These are phyloP conservation scores for Chrysocyon brachyurus DNA, from an alignment of 2,797 vertebrate species.

Conservation along the genomic window DNA sequence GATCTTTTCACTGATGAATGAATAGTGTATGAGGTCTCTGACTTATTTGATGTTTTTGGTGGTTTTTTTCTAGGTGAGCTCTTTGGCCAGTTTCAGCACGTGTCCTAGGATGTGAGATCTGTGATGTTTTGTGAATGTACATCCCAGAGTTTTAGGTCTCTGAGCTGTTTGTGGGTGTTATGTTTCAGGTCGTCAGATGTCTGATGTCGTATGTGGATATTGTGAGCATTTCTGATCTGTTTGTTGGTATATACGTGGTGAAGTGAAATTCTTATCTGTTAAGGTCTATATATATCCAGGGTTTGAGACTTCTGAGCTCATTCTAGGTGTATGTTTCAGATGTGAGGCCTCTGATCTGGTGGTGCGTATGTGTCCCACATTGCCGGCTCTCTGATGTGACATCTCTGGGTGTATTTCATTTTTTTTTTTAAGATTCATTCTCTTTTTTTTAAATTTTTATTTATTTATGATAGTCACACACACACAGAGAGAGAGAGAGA, in stretches of 20 bases:
- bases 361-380: not conserved
- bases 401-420: not conserved
- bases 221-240: conserved; percentile 37
- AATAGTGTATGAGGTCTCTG: not conserved
- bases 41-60: not conserved
- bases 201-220: not conserved
- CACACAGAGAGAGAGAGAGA: no score
- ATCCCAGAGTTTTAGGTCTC: not conserved
- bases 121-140: not conserved
- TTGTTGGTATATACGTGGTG: not conserved
- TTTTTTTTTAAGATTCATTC: no score
- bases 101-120: not conserved
- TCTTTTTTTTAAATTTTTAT: no score
- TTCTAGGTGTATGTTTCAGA: not conserved
- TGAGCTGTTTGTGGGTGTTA: not conserved
- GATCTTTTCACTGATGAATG: not conserved
- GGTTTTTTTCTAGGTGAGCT: not conserved
- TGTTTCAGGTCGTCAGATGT: not conserved
- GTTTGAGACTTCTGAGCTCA: not conserved
- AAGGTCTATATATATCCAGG: not conserved
- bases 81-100: not conserved
- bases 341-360: not conserved
- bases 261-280: not conserved
- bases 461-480: no score
- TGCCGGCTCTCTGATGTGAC: not conserved